Conservation (phyloP, 2,113 vertebrate genomes). For the Tragelaphus imberbis region DNA sequence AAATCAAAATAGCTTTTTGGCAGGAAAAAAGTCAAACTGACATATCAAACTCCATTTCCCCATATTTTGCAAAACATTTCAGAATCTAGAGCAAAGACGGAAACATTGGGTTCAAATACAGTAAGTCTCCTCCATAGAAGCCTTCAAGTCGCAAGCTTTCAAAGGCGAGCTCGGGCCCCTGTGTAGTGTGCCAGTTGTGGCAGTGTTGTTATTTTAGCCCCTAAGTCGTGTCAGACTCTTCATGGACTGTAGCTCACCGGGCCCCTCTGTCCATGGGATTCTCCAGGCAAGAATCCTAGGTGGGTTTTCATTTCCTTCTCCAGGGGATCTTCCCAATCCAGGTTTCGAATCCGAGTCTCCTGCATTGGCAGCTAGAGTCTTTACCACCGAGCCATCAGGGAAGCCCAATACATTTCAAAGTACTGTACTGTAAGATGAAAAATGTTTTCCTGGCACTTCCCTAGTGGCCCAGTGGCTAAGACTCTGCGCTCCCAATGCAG, state of each 20-base stretch:
- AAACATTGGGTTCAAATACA: constrained; percentile 22
- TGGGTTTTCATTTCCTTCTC: background rate
- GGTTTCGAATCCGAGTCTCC: background rate
- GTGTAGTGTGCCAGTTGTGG: background rate
- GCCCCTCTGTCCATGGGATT: background rate
- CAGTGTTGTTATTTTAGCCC: background rate
- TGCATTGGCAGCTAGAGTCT: background rate
- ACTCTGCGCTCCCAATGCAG: background rate
- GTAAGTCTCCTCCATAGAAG: background rate
- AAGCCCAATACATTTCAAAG: background rate
- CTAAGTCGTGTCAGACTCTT: background rate
- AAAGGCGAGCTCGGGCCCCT: background rate
- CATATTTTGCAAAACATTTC: constrained; percentile 28
- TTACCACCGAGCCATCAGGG: background rate
- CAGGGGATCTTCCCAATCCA: background rate
- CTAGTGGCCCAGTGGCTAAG: background rate
- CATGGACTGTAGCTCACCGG: accelerated
- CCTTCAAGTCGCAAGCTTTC: background rate
- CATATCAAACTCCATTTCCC: background rate
- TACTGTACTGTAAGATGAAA: background rate
- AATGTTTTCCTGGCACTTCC: background rate
- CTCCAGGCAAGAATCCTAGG: background rate
- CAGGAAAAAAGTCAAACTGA: background rate
- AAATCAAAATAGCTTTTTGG: background rate
- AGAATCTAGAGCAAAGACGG: constrained; percentile 22